Evolutionary conservation across 2,113 vertebrate species (phyloP), one percentile per base, ranked within the genome.

Genomic region (Mormoops blainvillei): DNA sequence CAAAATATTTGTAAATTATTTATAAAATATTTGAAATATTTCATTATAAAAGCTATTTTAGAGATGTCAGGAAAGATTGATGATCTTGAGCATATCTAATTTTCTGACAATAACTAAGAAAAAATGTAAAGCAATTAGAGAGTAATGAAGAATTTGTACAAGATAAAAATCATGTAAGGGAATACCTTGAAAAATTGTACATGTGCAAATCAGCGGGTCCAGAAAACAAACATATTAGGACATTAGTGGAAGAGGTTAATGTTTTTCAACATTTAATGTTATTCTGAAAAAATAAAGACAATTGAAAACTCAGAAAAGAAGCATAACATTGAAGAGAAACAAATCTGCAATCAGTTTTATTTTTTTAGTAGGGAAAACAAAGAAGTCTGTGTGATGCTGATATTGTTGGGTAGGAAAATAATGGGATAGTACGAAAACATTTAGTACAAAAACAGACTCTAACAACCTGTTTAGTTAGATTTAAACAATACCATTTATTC

Each of bases 281-380:
- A 45, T 65, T 90, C 9, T 80, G 20, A 80, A 52, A 76, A 93
- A 54, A n/a, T 45, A 18, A 36, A 70, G 7, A 54, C 52, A 50
- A 56, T 31, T 76, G 82, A 89, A 52, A 94, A 1, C 0, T 85
- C 84, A 83, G 10, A 74, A 12, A 71, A 15, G 5, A 96, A 87
- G 12, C 15, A 89, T 7, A 93, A 77, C 83, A 58, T 87, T 87
- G 19, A 96, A 58, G 97, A 85, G 7, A 58, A 67, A 36, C 8
- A 84, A 96, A 97, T 95, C 56, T 28, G 48, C n/a, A 50, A 87
- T 26, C 86, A 96, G 13, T 95, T 97, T 94, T 73, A 45, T 31
- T 61, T 85, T n/a, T 58, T 89, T 22, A 61, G 3, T 36, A 26
- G 24, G n/a, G 13, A 83, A 83, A 48, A 13, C 78, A 74, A 63